Conservation (phyloP, 2,113 vertebrate species). For the Eulacestoma nigropectus region DNA sequence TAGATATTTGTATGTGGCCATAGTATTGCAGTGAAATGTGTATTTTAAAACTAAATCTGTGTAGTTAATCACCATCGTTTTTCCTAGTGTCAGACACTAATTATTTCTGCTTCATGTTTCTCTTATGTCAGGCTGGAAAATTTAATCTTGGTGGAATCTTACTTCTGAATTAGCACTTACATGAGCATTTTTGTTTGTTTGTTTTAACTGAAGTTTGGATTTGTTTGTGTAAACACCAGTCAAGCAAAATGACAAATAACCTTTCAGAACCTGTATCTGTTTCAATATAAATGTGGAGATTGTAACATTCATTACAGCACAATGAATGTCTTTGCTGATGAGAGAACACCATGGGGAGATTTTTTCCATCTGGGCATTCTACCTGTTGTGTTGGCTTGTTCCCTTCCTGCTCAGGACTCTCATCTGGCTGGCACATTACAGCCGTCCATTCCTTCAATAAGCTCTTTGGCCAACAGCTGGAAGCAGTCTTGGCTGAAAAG, state of each 20-base stretch:
- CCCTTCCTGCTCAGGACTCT: not conserved
- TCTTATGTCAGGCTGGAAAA: conserved; percentile 6
- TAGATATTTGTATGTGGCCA: not conserved
- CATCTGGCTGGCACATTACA: not conserved
- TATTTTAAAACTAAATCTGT: conserved; percentile 30
- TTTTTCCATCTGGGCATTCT: not conserved
- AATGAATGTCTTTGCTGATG: not conserved
- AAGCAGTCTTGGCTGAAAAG: not conserved
- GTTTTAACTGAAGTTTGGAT: not conserved
- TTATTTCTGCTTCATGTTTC: conserved; percentile 15
- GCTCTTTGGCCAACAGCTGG: not conserved
- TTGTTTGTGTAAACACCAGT: conserved; percentile 17
- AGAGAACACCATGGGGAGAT: not conserved
- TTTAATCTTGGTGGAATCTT: not conserved
- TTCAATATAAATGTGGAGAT: conserved; percentile 26
- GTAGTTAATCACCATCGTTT: not conserved
- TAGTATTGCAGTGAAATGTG: not conserved
- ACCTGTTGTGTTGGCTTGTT: conserved; percentile 5
- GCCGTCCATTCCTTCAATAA: not conserved
- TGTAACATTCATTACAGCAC: not conserved
- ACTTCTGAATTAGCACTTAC: not conserved
- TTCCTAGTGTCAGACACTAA: conserved; percentile 38
- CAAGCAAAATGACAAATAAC: conserved; percentile 44
- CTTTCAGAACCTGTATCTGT: not conserved
- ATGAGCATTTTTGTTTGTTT: not conserved